Evolutionary conservation across 2,888 invertebrate species (phyloP), one percentile per base, ranked within the genome.

Genomic region (Nomada fucata): DNA sequence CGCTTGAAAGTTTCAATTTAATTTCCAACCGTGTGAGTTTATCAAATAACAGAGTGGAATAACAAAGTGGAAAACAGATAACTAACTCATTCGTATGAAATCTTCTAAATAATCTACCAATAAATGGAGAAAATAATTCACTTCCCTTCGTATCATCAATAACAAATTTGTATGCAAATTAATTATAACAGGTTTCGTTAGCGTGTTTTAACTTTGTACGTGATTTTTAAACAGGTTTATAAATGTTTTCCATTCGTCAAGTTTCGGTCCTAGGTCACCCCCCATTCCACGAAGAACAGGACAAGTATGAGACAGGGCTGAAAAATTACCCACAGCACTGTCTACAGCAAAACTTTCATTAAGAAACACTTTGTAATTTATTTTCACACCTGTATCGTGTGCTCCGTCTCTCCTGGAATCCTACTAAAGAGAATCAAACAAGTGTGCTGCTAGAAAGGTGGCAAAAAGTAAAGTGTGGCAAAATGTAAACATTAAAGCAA

Each of bases 361-460:
- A 91, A 90, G 88, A 84, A 90, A 78, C 87, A 83, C 86, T 88
- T 89, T 64, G 89, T 90, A 90, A 91, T 91, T 91, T 91, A 91
- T 91, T 91, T 91, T 88, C 87, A 59, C 78, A 84, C 83, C 84
- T 80, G 73, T 72, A 73, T 71, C 74, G 42, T 57, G 72, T 59
- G n/a, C 20, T 23, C 13, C 18, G 15, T 26, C 36, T 44, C n/a
- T 57, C 0, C 44, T 5, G 18, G 57, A 59, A 67, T 53, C 44
- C 1, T 55, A 13, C 42, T 65, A 57, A 63, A 63, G 50, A 23
- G 44, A 67, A 82, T 76, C 80, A 57, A 82, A 70, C 64, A 69
- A 75, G 36, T 23, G 15, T 10, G 20, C 13, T 36, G 10, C 36
- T 36, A 5, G n/a, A 63, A 55, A 9, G 13, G n/a, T 26, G 50